These are phyloP conservation scores for Drosophila silvestris DNA, from an alignment of 2,888 invertebrate species.

Conservation along the genomic window DNA sequence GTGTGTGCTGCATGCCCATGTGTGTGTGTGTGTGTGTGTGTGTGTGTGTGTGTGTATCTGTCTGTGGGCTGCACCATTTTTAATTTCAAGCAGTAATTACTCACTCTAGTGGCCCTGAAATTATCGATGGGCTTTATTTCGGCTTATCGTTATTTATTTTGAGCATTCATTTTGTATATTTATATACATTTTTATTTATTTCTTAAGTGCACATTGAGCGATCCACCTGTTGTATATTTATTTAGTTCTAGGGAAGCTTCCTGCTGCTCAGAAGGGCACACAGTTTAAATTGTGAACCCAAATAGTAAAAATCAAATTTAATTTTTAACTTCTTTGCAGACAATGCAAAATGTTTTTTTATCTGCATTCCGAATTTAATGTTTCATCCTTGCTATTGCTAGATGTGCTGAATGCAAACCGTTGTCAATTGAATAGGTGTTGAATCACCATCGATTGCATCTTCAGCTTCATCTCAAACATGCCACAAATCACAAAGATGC, in stretches of 20 bases:
- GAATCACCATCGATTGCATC: conserved; percentile 25
- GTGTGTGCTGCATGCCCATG: not conserved
- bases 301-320: not conserved
- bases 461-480: conserved; percentile 16
- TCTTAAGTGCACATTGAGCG: conserved; percentile 12
- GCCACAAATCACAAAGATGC: conserved; percentile 1
- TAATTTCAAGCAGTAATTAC: conserved; percentile 67
- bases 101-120: conserved; percentile 58
- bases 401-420: not conserved
- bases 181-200: conserved; percentile 1
- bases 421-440: conserved; percentile 3
- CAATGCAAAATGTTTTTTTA: not conserved
- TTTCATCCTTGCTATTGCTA: not conserved
- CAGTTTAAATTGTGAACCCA: not conserved
- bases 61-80: conserved; percentile 53
- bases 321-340: not conserved
- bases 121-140: conserved; percentile 38
- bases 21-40: conserved; percentile 3
- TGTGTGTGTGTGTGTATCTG: conserved; percentile 7
- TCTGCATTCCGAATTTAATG: not conserved
- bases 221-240: conserved; percentile 1
- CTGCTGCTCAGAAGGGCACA: not conserved
- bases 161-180: not conserved
- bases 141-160: conserved; percentile 28
- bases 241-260: not conserved